These are phyloP conservation scores for Porites rus DNA, from an alignment of 92 coral and sea anemone genomes.

Conservation along the genomic window DNA sequence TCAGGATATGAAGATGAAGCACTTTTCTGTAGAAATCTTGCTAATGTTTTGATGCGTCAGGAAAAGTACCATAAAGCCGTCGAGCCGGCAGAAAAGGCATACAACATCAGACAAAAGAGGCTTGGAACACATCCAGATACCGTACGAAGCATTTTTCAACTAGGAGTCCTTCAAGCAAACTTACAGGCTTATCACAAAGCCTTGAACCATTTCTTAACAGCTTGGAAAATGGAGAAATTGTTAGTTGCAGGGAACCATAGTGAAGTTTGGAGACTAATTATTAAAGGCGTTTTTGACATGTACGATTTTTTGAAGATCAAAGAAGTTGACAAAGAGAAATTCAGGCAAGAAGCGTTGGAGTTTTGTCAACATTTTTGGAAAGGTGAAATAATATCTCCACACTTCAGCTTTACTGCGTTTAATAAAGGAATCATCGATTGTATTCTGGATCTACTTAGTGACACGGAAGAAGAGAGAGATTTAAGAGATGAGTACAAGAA, in stretches of 20 bases:
- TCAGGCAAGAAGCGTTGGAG: conserved; percentile 12
- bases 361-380: conserved; percentile 30
- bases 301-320: background rate
- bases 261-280: conserved; percentile 40
- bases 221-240: conserved; percentile 75
- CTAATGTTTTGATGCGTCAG: conserved; percentile 59
- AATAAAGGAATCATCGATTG: conserved; percentile 5
- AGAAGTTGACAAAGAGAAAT: background rate
- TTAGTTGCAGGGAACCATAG: conserved; percentile 69
- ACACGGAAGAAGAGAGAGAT: background rate
- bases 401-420: background rate
- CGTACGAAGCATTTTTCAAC: conserved; percentile 68
- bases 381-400: background rate
- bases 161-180: conserved; percentile 63
- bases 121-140: conserved; percentile 71
- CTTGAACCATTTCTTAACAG: conserved; percentile 45
- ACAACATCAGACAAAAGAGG: conserved; percentile 46
- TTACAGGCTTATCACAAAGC: conserved; percentile 42
- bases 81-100: conserved; percentile 65
- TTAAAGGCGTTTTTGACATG: conserved; percentile 24
- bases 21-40: conserved; percentile 65
- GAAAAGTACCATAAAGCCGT: conserved; percentile 56
- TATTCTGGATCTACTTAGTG: background rate
- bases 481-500: background rate
- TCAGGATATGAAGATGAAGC: conserved; percentile 69